These are phyloP conservation scores for Mormyrus hasselquistii DNA, from an alignment of 2,797 vertebrate genomes.

Conservation along the genomic window DNA sequence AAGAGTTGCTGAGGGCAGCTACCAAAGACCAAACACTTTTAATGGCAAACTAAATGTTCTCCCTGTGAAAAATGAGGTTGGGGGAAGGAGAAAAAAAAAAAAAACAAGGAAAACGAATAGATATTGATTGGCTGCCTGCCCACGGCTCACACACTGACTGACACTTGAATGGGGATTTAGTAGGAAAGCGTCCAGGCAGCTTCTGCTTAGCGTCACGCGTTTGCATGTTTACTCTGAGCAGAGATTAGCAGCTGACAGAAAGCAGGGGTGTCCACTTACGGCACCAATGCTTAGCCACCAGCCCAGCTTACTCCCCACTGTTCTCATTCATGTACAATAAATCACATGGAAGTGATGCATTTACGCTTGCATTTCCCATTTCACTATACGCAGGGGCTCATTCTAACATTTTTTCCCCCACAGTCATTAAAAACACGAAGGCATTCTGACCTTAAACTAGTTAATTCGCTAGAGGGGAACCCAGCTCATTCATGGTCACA, in stretches of 20 bases:
- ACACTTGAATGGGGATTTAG: constrained; percentile 10
- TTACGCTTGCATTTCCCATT: constrained; percentile 2
- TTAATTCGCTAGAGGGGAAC: constrained; percentile 47
- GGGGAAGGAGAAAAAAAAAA: background rate
- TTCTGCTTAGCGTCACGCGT: background rate
- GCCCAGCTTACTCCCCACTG: background rate
- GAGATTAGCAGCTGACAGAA: constrained; percentile 15
- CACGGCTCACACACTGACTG: background rate
- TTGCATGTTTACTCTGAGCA: constrained; percentile 7
- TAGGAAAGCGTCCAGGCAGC: background rate
- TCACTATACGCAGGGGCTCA: background rate
- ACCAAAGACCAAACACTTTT: background rate
- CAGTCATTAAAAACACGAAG: constrained; percentile 35
- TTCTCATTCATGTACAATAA: constrained; percentile 12
- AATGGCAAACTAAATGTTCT: background rate
- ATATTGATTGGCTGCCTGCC: background rate
- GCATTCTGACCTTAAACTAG: constrained; percentile 48
- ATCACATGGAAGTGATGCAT: constrained; percentile 1
- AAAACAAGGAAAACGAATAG: background rate
- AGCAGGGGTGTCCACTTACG: constrained; percentile 3
- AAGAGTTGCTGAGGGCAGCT: background rate
- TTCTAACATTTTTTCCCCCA: constrained; percentile 33
- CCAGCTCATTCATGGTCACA: constrained; percentile 52
- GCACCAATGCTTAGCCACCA: background rate
- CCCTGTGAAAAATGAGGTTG: constrained; percentile 20